phyloP scores from a whole-genome alignment of 2,888 invertebrate species.

The Drosophila tanythrix region DNA sequence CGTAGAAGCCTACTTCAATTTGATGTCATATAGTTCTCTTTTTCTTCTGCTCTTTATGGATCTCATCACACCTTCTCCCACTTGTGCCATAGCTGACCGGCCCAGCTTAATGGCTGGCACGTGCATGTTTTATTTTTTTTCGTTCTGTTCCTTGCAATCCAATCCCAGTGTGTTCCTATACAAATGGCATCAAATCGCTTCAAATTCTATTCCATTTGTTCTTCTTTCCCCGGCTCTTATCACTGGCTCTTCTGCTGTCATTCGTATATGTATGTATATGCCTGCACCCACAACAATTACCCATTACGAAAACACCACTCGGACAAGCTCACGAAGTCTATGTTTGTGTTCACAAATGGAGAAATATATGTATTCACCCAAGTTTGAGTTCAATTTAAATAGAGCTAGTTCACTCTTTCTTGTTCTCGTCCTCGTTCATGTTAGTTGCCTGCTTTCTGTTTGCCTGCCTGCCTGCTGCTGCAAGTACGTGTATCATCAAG shows the following conservation, averaged over 20 bases:
- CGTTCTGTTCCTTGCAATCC: slow-evolving; percentile 57
- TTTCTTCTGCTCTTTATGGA: slow-evolving; percentile 44
- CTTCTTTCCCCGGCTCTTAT: slow-evolving; percentile 38
- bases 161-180: slow-evolving; percentile 49
- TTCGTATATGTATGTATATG: slow-evolving; percentile 48
- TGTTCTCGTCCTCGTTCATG: slow-evolving; percentile 50
- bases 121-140: slow-evolving; percentile 62
- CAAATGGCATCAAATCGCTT: slow-evolving; percentile 42
- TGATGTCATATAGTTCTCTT: slow-evolving; percentile 61
- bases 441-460: slow-evolving; percentile 72
- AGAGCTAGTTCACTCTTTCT: slow-evolving; percentile 24
- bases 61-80: slow-evolving; percentile 52
- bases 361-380: slow-evolving; percentile 37
- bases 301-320: slow-evolving; percentile 47
- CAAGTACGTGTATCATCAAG: slow-evolving; percentile 57
- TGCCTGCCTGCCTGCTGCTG: slow-evolving; percentile 74
- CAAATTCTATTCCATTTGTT: slow-evolving; percentile 47
- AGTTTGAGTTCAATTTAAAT: slow-evolving; percentile 28
- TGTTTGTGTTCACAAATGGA: slow-evolving; percentile 46
- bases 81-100: slow-evolving; percentile 53
- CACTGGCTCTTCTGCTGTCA: slow-evolving; percentile 60
- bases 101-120: slow-evolving; percentile 48
- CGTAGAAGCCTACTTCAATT: slow-evolving; percentile 66
- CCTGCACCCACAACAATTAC: slow-evolving; percentile 63
- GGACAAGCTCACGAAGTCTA: slow-evolving; percentile 38